Evolutionary conservation across 2,113 vertebrate species (phyloP).

Genomic region (Salminus brasiliensis): DNA sequence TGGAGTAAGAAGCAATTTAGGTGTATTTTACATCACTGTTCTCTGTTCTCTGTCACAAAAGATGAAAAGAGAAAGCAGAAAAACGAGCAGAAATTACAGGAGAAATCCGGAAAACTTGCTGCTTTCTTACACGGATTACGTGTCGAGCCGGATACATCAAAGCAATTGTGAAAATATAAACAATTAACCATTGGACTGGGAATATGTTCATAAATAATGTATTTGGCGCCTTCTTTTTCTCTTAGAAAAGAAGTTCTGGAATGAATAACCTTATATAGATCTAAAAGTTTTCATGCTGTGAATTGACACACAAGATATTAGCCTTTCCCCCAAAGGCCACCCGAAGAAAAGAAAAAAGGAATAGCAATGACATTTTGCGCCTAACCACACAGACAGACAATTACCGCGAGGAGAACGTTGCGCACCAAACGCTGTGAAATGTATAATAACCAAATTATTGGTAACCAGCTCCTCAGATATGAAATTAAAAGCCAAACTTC

Average conservation of each 20-base stretch:
- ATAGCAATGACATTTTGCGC: constrained; percentile 75
- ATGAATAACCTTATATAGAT: constrained; percentile 82
- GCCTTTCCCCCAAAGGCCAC: constrained; percentile 80
- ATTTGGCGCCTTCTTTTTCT: constrained; percentile 72
- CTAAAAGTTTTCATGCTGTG: constrained; percentile 80
- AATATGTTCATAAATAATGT: constrained; percentile 85
- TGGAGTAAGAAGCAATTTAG: not conserved
- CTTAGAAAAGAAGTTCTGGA: constrained; percentile 78
- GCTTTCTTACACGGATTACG: constrained; percentile 67
- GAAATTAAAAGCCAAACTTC: constrained; percentile 46
- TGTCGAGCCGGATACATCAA: constrained; percentile 81
- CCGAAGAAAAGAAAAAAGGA: constrained; percentile 73
- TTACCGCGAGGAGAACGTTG: constrained; percentile 60
- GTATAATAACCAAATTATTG: constrained; percentile 48
- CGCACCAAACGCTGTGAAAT: constrained; percentile 52
- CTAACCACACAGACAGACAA: constrained; percentile 68
- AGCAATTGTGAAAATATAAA: constrained; percentile 82
- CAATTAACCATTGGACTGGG: constrained; percentile 82
- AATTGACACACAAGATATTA: constrained; percentile 82
- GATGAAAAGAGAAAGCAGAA: constrained; percentile 41
- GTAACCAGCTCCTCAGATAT: constrained; percentile 34
- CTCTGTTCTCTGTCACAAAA: constrained; percentile 35
- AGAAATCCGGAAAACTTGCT: constrained; percentile 75
- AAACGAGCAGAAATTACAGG: constrained; percentile 47
- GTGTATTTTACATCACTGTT: constrained; percentile 23